Conservation (phyloP, 2,113 vertebrate genomes). For the Casuarius casuarius region DNA sequence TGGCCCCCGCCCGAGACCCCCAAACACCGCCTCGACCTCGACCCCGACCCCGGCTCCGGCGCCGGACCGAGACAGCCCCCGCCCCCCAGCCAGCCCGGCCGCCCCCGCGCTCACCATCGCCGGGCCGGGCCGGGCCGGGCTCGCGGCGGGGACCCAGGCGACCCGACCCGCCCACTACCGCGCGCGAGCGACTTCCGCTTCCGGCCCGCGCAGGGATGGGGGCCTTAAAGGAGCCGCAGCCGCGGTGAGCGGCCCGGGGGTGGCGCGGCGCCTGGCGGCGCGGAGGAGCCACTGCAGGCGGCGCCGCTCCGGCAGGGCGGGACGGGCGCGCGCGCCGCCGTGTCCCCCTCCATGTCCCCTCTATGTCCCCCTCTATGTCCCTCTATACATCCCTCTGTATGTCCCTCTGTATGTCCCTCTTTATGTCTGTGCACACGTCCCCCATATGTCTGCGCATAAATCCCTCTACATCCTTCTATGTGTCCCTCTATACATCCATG, state of each 20-base stretch:
- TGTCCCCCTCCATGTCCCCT: neutral
- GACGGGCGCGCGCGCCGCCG: neutral
- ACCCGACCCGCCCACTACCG: neutral
- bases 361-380: too few species aligned
- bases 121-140: too few species aligned
- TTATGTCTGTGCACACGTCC: too few species aligned
- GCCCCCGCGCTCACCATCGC: constrained; percentile 8
- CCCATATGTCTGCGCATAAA: too few species aligned
- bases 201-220: neutral
- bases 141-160: neutral
- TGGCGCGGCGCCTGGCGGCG: neutral
- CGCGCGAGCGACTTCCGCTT: neutral
- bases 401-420: too few species aligned
- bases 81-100: neutral
- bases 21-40: neutral
- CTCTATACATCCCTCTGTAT: too few species aligned
- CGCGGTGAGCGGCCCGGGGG: too few species aligned
- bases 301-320: neutral
- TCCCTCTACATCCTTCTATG: too few species aligned
- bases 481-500: too few species aligned
- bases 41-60: neutral
- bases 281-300: neutral
- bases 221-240: neutral
- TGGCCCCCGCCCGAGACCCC: constrained; percentile 2
- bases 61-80: neutral